Evolutionary conservation across 2,113 vertebrate genomes (phyloP).

Genomic region (Baryphthengus martii): DNA sequence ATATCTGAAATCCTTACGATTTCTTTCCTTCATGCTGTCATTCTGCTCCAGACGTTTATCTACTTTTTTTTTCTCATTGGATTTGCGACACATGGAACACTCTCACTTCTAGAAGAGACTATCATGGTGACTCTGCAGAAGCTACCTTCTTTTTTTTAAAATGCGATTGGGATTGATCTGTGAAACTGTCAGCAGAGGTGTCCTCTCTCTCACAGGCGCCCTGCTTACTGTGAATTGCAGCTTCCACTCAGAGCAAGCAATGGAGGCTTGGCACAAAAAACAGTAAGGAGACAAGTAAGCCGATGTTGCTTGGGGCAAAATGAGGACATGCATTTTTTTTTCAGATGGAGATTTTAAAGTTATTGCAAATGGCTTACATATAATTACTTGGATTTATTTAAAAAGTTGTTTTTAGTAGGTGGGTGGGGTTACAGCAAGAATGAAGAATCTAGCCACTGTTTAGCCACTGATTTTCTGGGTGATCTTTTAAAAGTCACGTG

Average conservation of each 20-base stretch:
- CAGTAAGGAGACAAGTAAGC: not conserved
- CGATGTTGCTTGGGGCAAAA: not conserved
- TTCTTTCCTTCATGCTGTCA: not conserved
- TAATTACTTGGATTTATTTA: constrained; percentile 44
- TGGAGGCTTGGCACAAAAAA: not conserved
- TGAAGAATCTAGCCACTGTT: not conserved
- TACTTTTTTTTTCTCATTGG: not conserved
- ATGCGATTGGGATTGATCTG: not conserved
- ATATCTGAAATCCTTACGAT: not conserved
- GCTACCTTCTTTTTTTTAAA: not conserved
- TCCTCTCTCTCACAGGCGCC: not conserved
- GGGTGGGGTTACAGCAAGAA: not conserved
- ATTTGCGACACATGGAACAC: not conserved
- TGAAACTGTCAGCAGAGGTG: not conserved
- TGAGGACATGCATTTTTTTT: not conserved
- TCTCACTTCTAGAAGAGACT: not conserved
- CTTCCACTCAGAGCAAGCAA: not conserved
- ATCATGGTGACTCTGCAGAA: not conserved
- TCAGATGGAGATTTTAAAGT: not conserved
- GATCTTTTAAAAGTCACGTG: not conserved
- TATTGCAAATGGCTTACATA: not conserved
- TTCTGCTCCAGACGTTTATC: not conserved
- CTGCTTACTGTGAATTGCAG: not conserved
- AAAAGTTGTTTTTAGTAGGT: constrained; percentile 11
- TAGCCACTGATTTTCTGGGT: not conserved